Percentiles rank a stretch among this genome's conserved stretches.
These are phyloP conservation scores for Tachysurus fulvidraco DNA, from an alignment of 2,113 vertebrate genomes.

Conservation along the genomic window DNA sequence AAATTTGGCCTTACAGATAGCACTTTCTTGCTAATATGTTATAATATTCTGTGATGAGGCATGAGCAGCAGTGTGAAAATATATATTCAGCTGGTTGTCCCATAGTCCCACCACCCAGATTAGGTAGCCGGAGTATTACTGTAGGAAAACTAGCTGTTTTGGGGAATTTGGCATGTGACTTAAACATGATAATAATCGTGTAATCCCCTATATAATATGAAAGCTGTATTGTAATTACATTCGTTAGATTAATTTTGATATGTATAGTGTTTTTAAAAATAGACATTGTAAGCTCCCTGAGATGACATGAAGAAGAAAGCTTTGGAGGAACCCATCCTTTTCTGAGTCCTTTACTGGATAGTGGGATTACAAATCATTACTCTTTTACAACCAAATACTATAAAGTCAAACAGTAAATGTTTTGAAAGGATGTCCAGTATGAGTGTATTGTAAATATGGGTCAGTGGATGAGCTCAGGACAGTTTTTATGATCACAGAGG, in stretches of 20 bases:
- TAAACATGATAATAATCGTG: neutral
- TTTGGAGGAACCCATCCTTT: neutral
- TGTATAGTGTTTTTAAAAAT: neutral
- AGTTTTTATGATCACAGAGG: neutral
- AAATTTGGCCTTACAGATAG: too few relatives aligned
- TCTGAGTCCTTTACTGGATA: neutral
- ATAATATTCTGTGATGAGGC: too few relatives aligned
- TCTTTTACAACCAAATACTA: neutral
- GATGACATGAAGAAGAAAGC: neutral
- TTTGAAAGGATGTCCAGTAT: neutral
- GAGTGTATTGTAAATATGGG: neutral
- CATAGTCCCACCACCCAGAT: too few relatives aligned
- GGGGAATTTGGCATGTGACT: neutral
- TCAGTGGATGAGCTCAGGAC: neutral
- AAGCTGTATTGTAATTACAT: neutral
- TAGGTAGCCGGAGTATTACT: too few relatives aligned
- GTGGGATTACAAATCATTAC: neutral
- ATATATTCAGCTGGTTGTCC: too few relatives aligned
- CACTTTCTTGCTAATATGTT: too few relatives aligned
- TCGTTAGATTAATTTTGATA: neutral
- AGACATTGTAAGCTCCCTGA: neutral
- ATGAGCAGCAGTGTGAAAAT: too few relatives aligned
- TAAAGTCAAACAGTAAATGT: neutral
- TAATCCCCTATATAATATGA: neutral
- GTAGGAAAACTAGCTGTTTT: neutral